These are phyloP conservation scores for Anastrepha ludens DNA, from an alignment of 1,140 invertebrate species.

Conservation along the genomic window DNA sequence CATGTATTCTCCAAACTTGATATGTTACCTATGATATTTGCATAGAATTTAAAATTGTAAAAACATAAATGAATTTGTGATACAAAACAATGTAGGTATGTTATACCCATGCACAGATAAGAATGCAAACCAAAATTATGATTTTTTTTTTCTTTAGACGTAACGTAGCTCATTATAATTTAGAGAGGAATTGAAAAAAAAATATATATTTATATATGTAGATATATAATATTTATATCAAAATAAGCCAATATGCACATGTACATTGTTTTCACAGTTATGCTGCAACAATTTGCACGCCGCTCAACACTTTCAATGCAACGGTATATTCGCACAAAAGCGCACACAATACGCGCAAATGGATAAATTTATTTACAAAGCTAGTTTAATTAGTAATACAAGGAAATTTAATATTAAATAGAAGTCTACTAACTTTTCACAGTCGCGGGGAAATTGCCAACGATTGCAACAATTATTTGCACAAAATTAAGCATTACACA, in stretches of 20 bases:
- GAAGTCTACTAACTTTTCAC: constrained; percentile 44
- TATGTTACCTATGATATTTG: too few species aligned
- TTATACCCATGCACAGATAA: background rate
- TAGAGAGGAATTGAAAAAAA: too few species aligned
- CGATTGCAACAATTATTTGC: constrained; percentile 39
- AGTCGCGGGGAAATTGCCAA: constrained; percentile 32
- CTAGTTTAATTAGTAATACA: background rate
- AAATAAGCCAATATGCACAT: constrained; percentile 30
- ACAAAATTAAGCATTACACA: constrained; percentile 8
- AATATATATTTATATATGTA: too few species aligned
- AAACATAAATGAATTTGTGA: too few species aligned
- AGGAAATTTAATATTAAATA: background rate
- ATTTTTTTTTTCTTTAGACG: too few species aligned
- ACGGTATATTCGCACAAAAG: too few species aligned
- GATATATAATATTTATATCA: background rate
- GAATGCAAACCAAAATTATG: background rate
- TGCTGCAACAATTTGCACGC: background rate
- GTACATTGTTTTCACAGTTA: constrained; percentile 3
- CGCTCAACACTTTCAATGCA: background rate
- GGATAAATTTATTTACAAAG: too few species aligned
- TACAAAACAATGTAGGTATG: too few species aligned
- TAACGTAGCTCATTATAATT: too few species aligned
- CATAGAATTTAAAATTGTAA: too few species aligned
- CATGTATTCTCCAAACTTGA: too few species aligned
- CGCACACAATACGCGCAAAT: too few species aligned